Conservation (phyloP, 1,140 invertebrate genomes). For the Megalonaias nervosa region DNA sequence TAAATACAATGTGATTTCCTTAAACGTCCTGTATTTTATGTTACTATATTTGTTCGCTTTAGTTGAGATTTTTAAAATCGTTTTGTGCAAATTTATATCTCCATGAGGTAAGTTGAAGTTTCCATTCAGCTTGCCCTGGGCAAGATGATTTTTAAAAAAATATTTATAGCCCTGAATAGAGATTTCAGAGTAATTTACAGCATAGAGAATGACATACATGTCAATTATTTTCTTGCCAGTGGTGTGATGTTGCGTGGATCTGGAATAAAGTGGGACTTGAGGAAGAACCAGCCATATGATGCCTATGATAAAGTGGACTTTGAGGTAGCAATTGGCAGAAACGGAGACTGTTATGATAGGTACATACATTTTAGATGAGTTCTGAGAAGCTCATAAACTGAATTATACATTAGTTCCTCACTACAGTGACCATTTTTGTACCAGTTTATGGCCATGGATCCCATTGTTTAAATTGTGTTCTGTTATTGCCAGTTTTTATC, state of each 20-base stretch:
- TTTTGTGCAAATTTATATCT: background rate
- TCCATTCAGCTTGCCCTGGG: background rate
- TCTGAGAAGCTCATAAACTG: too few relatives aligned
- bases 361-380: constrained; percentile 60
- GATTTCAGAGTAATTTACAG: background rate
- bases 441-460: too few relatives aligned
- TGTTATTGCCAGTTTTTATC: too few relatives aligned
- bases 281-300: constrained; percentile 97
- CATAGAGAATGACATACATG: background rate
- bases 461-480: too few relatives aligned
- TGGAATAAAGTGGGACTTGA: constrained; percentile 98
- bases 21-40: too few relatives aligned
- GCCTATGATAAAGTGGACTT: constrained; percentile 95
- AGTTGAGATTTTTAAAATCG: background rate
- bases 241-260: constrained; percentile 97
- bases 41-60: background rate
- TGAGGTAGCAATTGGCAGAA: constrained; percentile 94
- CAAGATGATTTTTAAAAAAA: background rate
- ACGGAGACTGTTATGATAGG: constrained; percentile 98
- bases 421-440: too few relatives aligned
- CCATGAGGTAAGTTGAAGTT: background rate
- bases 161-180: background rate
- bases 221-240: constrained; percentile 72
- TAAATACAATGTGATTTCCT: too few relatives aligned
- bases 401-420: background rate